Evolutionary conservation across 2,797 vertebrate species (phyloP).

Genomic region (Rhinatrema bivittatum): DNA sequence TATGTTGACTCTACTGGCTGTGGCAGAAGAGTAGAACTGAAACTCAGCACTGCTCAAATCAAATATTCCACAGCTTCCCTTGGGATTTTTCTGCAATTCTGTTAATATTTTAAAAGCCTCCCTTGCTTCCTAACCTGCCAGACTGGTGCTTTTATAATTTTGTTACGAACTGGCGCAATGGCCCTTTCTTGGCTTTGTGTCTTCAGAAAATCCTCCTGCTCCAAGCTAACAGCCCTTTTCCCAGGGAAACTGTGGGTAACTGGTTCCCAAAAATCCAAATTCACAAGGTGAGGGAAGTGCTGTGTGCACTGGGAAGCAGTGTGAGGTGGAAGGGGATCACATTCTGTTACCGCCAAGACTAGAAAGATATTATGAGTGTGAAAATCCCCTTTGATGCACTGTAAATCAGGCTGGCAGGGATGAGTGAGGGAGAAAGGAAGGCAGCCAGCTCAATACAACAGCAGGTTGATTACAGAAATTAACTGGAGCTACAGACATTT

Average conservation of each 20-base stretch:
- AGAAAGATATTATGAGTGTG: neutral
- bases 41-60: slow-evolving; percentile 12
- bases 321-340: too few relatives aligned
- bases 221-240: neutral
- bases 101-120: slow-evolving; percentile 41
- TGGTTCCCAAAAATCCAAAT: neutral
- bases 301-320: neutral
- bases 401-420: neutral
- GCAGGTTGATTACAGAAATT: too few relatives aligned
- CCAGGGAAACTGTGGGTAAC: neutral
- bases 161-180: slow-evolving; percentile 5
- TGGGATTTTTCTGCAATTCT: slow-evolving; percentile 24
- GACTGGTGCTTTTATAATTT: slow-evolving; percentile 18
- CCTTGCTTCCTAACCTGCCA: slow-evolving; percentile 21
- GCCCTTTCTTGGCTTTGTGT: neutral
- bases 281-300: rapidly evolving
- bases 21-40: slow-evolving; percentile 12
- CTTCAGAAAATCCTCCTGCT: neutral
- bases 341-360: neutral
- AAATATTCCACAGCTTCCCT: slow-evolving; percentile 21
- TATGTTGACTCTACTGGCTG: slow-evolving; percentile 2
- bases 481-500: too few relatives aligned
- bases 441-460: too few relatives aligned
- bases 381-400: neutral
- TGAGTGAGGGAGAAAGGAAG: too few relatives aligned